A percentile compares a stretch with the other conserved stretches of the same genome.
phyloP scores from a whole-genome alignment of 2,888 invertebrate species.

The Amphipoea oculea region DNA sequence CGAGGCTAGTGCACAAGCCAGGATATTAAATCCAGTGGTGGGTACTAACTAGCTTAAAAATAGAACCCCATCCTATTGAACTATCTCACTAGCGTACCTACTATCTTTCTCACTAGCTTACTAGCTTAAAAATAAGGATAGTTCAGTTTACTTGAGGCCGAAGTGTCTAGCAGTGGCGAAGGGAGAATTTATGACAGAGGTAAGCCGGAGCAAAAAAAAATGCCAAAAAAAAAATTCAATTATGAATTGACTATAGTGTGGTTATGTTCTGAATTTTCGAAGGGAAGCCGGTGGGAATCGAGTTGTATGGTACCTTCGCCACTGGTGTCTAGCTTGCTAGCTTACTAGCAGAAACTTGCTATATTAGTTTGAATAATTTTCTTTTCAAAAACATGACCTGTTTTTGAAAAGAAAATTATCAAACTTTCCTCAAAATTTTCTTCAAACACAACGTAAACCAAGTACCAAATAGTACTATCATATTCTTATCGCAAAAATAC shows the following conservation, averaged over 20 bases:
- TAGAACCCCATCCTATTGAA: neutral
- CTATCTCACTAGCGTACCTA: neutral
- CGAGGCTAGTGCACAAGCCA: neutral
- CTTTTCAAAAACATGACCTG: neutral
- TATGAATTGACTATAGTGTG: no score
- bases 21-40: neutral
- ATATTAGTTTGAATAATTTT: no score
- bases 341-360: neutral
- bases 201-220: no score
- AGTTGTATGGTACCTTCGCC: no score
- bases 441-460: neutral
- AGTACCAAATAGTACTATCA: conserved; percentile 3
- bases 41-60: neutral
- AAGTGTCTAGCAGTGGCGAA: neutral
- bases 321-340: neutral
- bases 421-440: neutral
- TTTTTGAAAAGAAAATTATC: no score
- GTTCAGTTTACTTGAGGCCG: neutral
- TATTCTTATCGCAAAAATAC: conserved; percentile 36
- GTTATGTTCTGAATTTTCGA: no score
- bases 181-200: no score
- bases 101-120: neutral
- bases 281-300: no score
- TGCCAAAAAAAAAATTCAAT: no score
- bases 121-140: neutral